Percentiles rank a stretch among this genome's conserved stretches.
phyloP scores from a whole-genome alignment of 2,888 invertebrate species.

The Micoletzkya japonica region DNA sequence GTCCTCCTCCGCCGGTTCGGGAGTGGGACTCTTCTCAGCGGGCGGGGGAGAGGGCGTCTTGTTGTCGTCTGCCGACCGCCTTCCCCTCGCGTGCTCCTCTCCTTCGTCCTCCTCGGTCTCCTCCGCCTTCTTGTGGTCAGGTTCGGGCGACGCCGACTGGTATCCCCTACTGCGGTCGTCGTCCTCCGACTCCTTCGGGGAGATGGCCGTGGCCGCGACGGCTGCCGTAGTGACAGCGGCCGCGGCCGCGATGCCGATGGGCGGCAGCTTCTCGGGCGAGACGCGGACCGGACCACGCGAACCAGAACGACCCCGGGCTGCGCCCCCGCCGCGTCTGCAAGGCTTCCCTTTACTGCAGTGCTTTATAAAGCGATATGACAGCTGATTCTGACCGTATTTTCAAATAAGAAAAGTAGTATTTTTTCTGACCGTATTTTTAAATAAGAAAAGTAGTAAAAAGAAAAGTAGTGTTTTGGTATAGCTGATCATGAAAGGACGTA shows the following conservation, averaged over 20 bases:
- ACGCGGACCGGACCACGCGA: conserved; percentile 29
- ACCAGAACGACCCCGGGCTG: conserved; percentile 10
- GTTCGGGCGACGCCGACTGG: conserved; percentile 23
- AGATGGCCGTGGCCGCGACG: conserved; percentile 8
- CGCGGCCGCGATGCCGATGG: not conserved
- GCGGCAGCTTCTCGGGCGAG: conserved; percentile 7
- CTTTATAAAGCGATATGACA: not conserved
- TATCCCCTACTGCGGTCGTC: conserved; percentile 13
- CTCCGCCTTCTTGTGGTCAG: not conserved
- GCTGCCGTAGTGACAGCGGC: conserved; percentile 2
- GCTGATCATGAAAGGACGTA: not conserved
- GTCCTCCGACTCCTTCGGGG: conserved; percentile 13
- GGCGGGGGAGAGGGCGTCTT: not conserved
- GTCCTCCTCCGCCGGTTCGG: conserved; percentile 1
- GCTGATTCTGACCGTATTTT: not conserved
- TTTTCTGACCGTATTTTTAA: not conserved
- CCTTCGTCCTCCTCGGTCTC: not conserved
- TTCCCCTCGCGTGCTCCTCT: conserved; percentile 14
- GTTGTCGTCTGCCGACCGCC: conserved; percentile 3
- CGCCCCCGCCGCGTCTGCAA: not conserved
- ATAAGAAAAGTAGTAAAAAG: not conserved
- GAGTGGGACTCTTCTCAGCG: not conserved
- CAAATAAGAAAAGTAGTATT: not conserved
- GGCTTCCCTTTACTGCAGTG: not conserved
- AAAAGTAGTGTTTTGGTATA: not conserved